phyloP scores from a whole-genome alignment of 2,888 invertebrate genomes.

The Hypolimnas misippus region DNA sequence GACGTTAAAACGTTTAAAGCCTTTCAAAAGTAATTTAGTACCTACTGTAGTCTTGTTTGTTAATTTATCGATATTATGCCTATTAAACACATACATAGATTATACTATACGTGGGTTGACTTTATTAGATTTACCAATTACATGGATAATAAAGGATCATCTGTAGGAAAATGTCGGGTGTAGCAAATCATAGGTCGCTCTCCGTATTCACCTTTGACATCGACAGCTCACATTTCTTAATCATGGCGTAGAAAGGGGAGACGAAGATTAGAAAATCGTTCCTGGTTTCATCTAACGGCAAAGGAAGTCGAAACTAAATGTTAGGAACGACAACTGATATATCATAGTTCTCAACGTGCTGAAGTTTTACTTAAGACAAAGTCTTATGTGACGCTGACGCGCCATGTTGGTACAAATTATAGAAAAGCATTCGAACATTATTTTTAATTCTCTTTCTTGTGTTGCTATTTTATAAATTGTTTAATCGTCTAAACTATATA shows the following conservation, averaged over 20 bases:
- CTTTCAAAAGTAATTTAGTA: not conserved
- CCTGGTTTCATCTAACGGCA: slow-evolving; percentile 37
- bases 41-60: not conserved
- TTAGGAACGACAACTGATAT: slow-evolving; percentile 24
- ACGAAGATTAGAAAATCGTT: slow-evolving; percentile 42
- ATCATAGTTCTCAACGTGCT: no score
- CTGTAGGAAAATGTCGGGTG: slow-evolving; percentile 16
- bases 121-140: slow-evolving; percentile 16
- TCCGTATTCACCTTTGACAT: slow-evolving; percentile 38
- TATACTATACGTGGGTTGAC: not conserved
- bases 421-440: not conserved
- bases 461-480: no score
- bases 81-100: not conserved
- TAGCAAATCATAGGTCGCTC: slow-evolving; percentile 30
- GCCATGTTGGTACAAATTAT: not conserved
- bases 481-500: no score
- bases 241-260: slow-evolving; percentile 43
- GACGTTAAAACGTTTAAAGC: not conserved
- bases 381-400: not conserved
- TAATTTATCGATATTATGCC: not conserved
- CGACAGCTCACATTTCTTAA: slow-evolving; percentile 42
- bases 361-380: not conserved
- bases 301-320: slow-evolving; percentile 36
- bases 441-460: not conserved
- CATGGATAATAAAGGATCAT: slow-evolving; percentile 16